Evolutionary conservation across 2,888 invertebrate genomes (phyloP), one percentile per base, ranked within the genome.

Genomic region (Xylota sylvarum): DNA sequence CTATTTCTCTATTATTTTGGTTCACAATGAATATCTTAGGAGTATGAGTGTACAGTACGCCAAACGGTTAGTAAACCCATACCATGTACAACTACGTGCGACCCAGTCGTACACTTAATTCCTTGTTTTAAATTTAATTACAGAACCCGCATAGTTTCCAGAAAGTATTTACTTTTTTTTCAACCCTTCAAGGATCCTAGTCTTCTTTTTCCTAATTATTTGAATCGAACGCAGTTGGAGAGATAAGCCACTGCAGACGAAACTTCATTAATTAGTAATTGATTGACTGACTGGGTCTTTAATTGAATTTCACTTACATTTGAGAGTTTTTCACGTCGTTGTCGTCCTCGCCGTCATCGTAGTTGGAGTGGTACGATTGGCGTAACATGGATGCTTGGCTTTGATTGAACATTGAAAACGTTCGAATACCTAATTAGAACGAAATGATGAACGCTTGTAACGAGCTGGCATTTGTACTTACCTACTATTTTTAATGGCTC

Each of bases 281-380:
- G 62, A 52, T 62, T 73, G 73, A 62, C 40, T 73, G 50, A 43
- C 40, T 73, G 62, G 12, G 14, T 62, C 19, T 32, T 73, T 62
- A 73, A 73, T 73, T 73, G 73, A 30, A 73, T 30, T 73, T 40
- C 52, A 73, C 73, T 50, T 73, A 52, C 40, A 73, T 52, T 62
- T 40, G 62, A 58, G 35, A 30, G 58, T 43, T 70, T 58, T 40
- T 17, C 30, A 62, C 37, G 67, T 50, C 23, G 37, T 19, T 6
- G 43, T 43, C 23, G 4, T n/a, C 17, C 17, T 23, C 23, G 23
- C 3, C 23, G 2, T 23, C 23, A 3, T 23, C 1, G 23, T 23
- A 1, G 4, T n/a, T 17, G 17, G 17, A 17, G 17, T 46, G 7
- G 7, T 3, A 46, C 17, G 17, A 17, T 46, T 17, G 17, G 17